A percentile compares a stretch with the other conserved stretches of the same genome.
Evolutionary conservation across 2,113 vertebrate genomes (phyloP).

Genomic region (Gymnorhina tibicen): DNA sequence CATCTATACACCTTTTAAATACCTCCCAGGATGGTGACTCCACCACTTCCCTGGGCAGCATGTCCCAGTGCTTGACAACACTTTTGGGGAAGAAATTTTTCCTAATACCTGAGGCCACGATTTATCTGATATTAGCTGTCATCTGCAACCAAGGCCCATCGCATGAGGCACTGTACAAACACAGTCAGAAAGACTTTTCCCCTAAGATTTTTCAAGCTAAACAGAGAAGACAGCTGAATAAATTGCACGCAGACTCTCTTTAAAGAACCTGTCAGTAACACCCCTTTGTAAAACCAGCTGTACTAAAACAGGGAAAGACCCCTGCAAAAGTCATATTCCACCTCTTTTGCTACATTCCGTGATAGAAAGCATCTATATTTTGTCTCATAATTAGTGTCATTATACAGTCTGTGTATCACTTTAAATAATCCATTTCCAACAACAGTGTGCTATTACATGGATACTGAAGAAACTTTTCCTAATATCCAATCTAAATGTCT

Average conservation of each 20-base stretch:
- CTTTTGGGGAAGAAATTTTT: background rate
- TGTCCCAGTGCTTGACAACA: background rate
- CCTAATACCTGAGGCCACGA: background rate
- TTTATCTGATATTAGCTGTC: background rate
- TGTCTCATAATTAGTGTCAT: constrained; percentile 8
- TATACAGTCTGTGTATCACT: constrained; percentile 6
- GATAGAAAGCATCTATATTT: constrained; percentile 18
- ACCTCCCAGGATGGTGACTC: background rate
- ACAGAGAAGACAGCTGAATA: constrained; percentile 1
- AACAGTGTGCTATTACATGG: background rate
- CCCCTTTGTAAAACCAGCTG: background rate
- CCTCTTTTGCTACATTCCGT: background rate
- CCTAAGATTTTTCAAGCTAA: constrained; percentile 1
- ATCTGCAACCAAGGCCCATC: background rate
- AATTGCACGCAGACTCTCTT: background rate
- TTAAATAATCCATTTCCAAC: constrained; percentile 22
- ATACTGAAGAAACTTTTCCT: background rate
- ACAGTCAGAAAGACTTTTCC: background rate
- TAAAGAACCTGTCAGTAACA: background rate
- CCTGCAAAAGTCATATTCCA: background rate
- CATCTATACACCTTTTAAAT: background rate
- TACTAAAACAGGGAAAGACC: background rate
- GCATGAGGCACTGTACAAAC: background rate
- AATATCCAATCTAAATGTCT: rapidly evolving
- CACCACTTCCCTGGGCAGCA: background rate